Conservation (phyloP, 2,888 invertebrate genomes). For the Calameuta pallipes region DNA sequence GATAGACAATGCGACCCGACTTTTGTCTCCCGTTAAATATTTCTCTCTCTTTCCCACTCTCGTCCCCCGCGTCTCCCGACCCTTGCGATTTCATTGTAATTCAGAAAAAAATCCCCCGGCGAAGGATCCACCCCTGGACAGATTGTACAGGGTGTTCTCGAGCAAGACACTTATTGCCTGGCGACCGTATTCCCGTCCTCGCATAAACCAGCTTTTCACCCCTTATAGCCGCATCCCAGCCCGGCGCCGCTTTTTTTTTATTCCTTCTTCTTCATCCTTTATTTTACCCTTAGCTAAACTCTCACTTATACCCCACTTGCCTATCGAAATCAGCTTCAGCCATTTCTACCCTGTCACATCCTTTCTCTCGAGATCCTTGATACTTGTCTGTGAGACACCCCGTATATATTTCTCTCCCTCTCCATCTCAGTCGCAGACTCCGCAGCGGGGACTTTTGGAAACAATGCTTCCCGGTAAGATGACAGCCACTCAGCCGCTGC, state of each 20-base stretch:
- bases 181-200: background rate
- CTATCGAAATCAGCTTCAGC: too few relatives aligned
- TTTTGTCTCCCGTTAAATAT: background rate
- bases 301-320: too few relatives aligned
- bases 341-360: background rate
- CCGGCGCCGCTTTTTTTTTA: too few relatives aligned
- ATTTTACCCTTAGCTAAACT: too few relatives aligned
- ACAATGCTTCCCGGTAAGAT: constrained; percentile 27
- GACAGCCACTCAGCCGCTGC: constrained; percentile 25
- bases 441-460: constrained; percentile 27
- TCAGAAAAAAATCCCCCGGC: too few relatives aligned
- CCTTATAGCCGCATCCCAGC: too few relatives aligned
- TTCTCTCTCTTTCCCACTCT: background rate
- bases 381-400: constrained; percentile 5
- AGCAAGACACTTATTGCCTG: too few relatives aligned
- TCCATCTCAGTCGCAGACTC: constrained; percentile 12
- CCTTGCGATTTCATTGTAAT: background rate
- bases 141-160: too few relatives aligned
- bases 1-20: too few relatives aligned
- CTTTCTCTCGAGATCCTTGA: constrained; percentile 16
- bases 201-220: too few relatives aligned
- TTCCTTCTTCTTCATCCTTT: too few relatives aligned
- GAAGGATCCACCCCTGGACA: too few relatives aligned
- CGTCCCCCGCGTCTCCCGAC: background rate
- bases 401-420: constrained; percentile 15